phyloP scores from a whole-genome alignment of 2,888 invertebrate genomes.

The Hypomecis atomaria region DNA sequence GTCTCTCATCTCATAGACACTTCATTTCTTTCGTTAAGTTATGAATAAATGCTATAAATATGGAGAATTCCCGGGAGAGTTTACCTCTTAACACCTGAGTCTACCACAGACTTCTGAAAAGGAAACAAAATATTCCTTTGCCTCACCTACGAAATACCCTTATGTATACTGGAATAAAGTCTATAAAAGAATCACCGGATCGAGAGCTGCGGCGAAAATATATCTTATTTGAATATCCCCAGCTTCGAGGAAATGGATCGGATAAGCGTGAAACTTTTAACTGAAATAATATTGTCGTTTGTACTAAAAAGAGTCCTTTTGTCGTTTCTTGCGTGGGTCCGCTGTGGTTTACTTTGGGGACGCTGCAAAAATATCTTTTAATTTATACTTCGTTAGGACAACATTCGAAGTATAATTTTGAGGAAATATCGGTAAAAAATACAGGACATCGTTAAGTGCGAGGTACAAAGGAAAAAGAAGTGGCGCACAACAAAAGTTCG shows the following conservation, averaged over 20 bases:
- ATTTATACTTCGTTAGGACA: conserved; percentile 23
- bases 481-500: conserved; percentile 35
- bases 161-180: conserved; percentile 57
- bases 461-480: conserved; percentile 25
- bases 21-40: conserved; percentile 44
- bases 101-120: conserved; percentile 46
- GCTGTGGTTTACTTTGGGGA: conserved; percentile 38
- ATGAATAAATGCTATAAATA: conserved; percentile 30
- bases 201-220: conserved; percentile 59
- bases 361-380: conserved; percentile 31
- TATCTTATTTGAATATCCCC: conserved; percentile 72
- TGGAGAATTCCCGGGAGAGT: conserved; percentile 31
- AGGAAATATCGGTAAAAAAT: conserved; percentile 32
- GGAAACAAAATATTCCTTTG: conserved; percentile 50
- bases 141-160: conserved; percentile 40
- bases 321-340: conserved; percentile 44
- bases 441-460: conserved; percentile 36
- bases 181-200: conserved; percentile 56
- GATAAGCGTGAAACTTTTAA: conserved; percentile 72
- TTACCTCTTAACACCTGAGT: conserved; percentile 47
- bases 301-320: conserved; percentile 52
- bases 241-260: conserved; percentile 65
- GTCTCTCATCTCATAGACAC: conserved; percentile 11
- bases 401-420: conserved; percentile 21
- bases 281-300: conserved; percentile 75